Evolutionary conservation across 2,797 vertebrate genomes (phyloP), one percentile per base, ranked within the genome.

Genomic region (Tauraco hartlaubi): DNA sequence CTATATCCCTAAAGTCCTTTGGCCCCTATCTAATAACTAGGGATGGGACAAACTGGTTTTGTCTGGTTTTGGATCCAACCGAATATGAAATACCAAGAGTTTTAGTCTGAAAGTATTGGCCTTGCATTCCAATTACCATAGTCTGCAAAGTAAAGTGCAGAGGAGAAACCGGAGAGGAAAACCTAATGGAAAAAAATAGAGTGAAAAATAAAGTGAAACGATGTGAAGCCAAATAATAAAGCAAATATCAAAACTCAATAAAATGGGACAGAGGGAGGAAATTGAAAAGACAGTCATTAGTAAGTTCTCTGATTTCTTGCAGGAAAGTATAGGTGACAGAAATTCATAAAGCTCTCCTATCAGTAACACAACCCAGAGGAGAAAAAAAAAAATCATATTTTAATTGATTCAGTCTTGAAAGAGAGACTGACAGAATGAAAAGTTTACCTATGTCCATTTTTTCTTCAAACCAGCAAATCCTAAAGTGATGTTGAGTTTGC

Each of bases 231-330:
- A 90, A 94, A 93, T 83, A 90, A 90, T 75, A 95, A 94, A 90
- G 64, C 59, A 93, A 96, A 92, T 90, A 96, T 59, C 87, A 91
- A 91, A 85, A 85, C 35, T 81, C 82, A 89, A 48, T 92, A 94
- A 91, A 94, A 91, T 35, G 43, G 49, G 77, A 74, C 44, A 86
- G 62, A 82, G 62, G 78, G 92, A 94, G 73, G 91, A 95, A 96
- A 97, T 86, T 88, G 90, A 88, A 90, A 90, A 88, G 90, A 55
- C 16, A 93, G 41, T 55, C 69, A 73, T 80, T 84, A 84, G 76
- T 86, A 55, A 37, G 78, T 31, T 73, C 55, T 86, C 66, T 78
- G 80, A 58, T 86, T 94, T 96, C 63, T 84, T 78, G 46, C 22
- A 88, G 66, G 23, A 78, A 91, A 81, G 35, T 35, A 51, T 21